Evolutionary conservation across 1,140 invertebrate species (phyloP).

Genomic region (Heliconius eleuchia): DNA sequence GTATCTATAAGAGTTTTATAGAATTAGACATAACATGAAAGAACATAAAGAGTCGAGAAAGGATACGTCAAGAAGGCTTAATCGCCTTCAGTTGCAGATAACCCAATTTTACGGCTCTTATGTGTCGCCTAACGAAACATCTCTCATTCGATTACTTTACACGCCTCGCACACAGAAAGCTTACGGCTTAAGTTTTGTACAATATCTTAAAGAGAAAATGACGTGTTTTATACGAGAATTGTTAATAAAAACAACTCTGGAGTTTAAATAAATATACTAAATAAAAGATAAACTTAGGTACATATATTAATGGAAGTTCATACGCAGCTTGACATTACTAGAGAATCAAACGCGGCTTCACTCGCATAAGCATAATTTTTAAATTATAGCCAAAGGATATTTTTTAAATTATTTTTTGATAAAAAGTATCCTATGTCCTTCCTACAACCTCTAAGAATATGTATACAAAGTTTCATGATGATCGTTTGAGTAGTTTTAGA

Average conservation of each 20-base stretch:
- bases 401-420: too few relatives aligned
- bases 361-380: too few relatives aligned
- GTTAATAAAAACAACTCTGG: not conserved
- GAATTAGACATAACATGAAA: conserved; percentile 29
- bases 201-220: conserved; percentile 3
- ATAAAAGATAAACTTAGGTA: not conserved
- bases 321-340: too few relatives aligned
- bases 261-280: not conserved
- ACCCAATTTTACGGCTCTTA: conserved; percentile 47
- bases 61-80: conserved; percentile 40
- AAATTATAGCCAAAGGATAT: too few relatives aligned
- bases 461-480: too few relatives aligned
- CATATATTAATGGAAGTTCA: too few relatives aligned
- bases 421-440: too few relatives aligned
- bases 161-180: conserved; percentile 24
- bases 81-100: conserved; percentile 44
- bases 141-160: conserved; percentile 42
- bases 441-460: too few relatives aligned
- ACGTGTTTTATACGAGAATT: not conserved
- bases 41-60: conserved; percentile 37
- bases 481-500: too few relatives aligned
- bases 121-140: conserved; percentile 41
- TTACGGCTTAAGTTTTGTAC: conserved; percentile 20
- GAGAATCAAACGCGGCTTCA: too few relatives aligned
- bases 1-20: conserved; percentile 20